These are phyloP conservation scores for Protosalanx chinensis DNA, from an alignment of 2,797 vertebrate species.

Conservation along the genomic window DNA sequence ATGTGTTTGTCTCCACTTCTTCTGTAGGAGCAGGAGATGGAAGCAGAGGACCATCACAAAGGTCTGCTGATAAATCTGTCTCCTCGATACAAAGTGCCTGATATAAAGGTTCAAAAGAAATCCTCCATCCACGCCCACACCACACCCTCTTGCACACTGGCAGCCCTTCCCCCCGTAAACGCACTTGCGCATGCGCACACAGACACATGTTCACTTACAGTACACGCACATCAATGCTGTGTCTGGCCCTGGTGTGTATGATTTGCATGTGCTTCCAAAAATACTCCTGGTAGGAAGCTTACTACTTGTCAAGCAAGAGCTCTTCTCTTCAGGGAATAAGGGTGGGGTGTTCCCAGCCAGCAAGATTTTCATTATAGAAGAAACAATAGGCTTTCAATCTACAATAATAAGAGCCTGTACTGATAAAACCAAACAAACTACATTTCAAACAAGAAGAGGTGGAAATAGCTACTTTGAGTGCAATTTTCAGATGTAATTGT, in stretches of 20 bases:
- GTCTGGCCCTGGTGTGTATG: slow-evolving; percentile 2
- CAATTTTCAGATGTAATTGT: neutral
- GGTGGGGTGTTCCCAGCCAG: slow-evolving; percentile 29
- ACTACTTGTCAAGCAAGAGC: slow-evolving; percentile 50
- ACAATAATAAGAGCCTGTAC: slow-evolving; percentile 23
- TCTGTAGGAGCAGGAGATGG: slow-evolving; percentile 48
- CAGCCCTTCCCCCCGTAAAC: neutral
- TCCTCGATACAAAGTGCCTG: slow-evolving; percentile 51
- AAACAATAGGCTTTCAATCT: neutral
- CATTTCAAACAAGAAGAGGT: slow-evolving; percentile 14
- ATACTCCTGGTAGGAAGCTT: slow-evolving; percentile 50
- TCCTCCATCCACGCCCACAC: slow-evolving; percentile 19
- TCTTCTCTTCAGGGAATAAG: slow-evolving; percentile 55
- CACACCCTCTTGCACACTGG: slow-evolving; percentile 2
- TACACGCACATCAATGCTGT: slow-evolving; percentile 9
- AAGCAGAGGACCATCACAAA: slow-evolving; percentile 58
- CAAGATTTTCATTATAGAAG: neutral
- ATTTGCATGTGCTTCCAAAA: slow-evolving; percentile 62
- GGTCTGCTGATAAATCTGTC: slow-evolving; percentile 71
- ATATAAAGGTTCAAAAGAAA: slow-evolving; percentile 27
- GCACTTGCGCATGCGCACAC: slow-evolving; percentile 30
- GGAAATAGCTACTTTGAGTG: neutral
- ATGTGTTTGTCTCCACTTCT: slow-evolving; percentile 60
- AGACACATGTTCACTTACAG: slow-evolving; percentile 9
- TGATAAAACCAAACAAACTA: neutral